Evolutionary conservation across 2,797 vertebrate species (phyloP).

Genomic region (Trematomus bernacchii): DNA sequence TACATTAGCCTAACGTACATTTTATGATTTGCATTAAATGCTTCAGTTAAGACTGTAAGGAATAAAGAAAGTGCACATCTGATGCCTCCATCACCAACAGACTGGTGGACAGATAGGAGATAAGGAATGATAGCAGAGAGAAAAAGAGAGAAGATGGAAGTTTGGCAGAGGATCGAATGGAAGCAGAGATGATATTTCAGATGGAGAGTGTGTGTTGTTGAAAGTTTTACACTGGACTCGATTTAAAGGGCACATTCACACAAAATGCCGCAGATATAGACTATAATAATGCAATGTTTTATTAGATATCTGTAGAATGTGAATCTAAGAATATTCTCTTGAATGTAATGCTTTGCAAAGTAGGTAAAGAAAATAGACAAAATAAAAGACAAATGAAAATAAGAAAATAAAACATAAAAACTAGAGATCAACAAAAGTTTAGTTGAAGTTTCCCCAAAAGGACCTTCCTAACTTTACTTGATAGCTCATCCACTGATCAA

Average conservation of each 20-base stretch:
- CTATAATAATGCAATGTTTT: not conserved
- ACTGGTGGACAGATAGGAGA: constrained; percentile 7
- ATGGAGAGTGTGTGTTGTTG: constrained; percentile 13
- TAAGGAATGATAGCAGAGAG: constrained; percentile 26
- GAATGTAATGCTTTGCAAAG: not conserved
- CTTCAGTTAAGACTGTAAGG: not conserved
- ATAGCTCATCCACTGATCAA: constrained; percentile 14
- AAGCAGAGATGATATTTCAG: constrained; percentile 17
- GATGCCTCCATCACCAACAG: constrained; percentile 64
- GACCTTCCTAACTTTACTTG: constrained; percentile 19
- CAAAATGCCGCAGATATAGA: not conserved
- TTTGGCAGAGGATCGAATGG: constrained; percentile 10
- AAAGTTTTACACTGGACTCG: not conserved
- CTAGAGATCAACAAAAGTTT: no score
- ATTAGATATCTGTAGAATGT: not conserved
- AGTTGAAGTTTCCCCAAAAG: not conserved
- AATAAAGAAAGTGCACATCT: constrained; percentile 30
- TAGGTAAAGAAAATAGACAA: not conserved
- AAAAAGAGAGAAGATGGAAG: constrained; percentile 31
- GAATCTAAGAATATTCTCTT: not conserved
- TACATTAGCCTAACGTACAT: not conserved
- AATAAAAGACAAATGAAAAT: not conserved
- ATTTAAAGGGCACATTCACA: not conserved
- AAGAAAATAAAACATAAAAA: not conserved
- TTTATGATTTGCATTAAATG: not conserved